Percentiles rank a stretch among this genome's conserved stretches.
phyloP scores from a whole-genome alignment of 2,888 invertebrate species.

The Halocaridina rubra region DNA sequence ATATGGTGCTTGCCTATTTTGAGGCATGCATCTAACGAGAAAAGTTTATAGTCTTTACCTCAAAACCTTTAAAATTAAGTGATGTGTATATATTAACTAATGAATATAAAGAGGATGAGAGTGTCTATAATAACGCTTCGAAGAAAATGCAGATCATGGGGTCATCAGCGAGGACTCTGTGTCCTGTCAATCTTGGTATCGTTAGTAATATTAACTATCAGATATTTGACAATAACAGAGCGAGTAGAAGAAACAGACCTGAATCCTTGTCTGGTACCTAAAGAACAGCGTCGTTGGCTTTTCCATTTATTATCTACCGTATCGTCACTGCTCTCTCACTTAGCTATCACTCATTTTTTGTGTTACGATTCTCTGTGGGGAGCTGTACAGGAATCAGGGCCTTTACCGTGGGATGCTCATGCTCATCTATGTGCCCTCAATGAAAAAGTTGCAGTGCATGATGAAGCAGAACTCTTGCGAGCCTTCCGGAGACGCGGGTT shows the following conservation, averaged over 20 bases:
- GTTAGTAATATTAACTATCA: not conserved
- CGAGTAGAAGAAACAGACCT: not conserved
- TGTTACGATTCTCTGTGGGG: conserved; percentile 75
- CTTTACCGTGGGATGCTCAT: conserved; percentile 72
- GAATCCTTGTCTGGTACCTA: conserved; percentile 22
- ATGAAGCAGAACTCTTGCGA: conserved; percentile 71
- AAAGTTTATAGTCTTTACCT: no score
- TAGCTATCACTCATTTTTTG: conserved; percentile 72
- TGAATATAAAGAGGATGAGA: no score
- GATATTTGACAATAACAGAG: not conserved
- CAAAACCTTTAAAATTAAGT: no score
- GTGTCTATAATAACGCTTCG: not conserved
- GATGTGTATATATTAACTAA: no score
- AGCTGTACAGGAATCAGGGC: conserved; percentile 71
- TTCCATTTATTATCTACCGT: conserved; percentile 39
- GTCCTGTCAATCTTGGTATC: conserved; percentile 10
- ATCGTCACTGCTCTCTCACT: conserved; percentile 41
- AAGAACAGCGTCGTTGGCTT: conserved; percentile 36
- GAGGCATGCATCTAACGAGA: no score
- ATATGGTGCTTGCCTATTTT: no score
- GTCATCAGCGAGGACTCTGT: conserved; percentile 16
- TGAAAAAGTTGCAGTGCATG: conserved; percentile 67
- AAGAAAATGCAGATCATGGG: conserved; percentile 21
- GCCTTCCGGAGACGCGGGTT: conserved; percentile 71
- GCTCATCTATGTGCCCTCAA: conserved; percentile 72